Evolutionary conservation across 92 coral and sea anemone species (phyloP), one percentile per base, ranked within the genome.

Genomic region (Muricea muricata): DNA sequence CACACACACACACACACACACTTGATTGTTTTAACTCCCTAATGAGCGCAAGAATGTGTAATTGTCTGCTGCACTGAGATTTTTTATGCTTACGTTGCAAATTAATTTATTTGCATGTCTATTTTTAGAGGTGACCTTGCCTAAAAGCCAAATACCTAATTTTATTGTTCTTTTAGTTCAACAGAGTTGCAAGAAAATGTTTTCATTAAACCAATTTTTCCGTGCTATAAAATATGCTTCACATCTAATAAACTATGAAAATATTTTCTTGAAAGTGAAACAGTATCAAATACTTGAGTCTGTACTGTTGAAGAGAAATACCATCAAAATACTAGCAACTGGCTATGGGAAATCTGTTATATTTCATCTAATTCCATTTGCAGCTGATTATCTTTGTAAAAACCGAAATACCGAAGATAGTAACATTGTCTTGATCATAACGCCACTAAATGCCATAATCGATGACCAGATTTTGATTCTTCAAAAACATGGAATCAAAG

Each of bases 311-410:
- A 79, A 79, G 46, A 76, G 81, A 65, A 82, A 88, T 35, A 78
- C 88, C 29, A 83, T 82, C 50, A 87, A 84, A 41, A 56, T 87
- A 63, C 87, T 87, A 29, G 87, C 91, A 31, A 82, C 88, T 6
- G 91, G 87, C 55, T 82, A 88, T 55, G 84, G 91, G 13, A 88
- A 88, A 67, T 88, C 91, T 0, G 56, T 76, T 6, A 74, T 88
- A 28, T 88, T 88, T 29, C 87, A 88, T 50, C 79, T 88, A 24
- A 45, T 88, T 30, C 91, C 88, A 6, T 87, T 61, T 47, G 14
- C 75, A 23, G 65, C 65, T 73, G 87, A 88, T 70, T 82, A 18
- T 47, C 84, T 50, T 42, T 7, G 30, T 0, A 1, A 30, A 85
- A 35, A 30, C 56, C 30, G 29, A 24, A 23, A 40, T 23, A 21